Evolutionary conservation across 2,797 vertebrate genomes (phyloP).

Genomic region (Oreochromis mossambicus): DNA sequence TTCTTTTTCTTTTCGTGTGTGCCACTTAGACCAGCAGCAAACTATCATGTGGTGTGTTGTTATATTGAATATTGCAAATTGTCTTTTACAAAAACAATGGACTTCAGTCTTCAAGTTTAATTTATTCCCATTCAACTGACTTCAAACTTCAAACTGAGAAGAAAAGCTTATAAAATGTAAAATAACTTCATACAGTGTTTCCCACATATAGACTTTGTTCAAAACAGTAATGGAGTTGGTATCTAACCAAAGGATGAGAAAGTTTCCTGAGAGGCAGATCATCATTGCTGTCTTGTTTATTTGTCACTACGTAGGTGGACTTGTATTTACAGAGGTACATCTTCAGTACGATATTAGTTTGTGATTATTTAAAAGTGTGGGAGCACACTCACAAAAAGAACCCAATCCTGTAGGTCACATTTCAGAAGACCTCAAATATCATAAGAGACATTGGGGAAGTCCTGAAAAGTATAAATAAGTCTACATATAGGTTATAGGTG

Average conservation of each 20-base stretch:
- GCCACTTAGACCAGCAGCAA: neutral
- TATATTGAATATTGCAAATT: neutral
- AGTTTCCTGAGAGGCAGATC: neutral
- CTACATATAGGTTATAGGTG: neutral
- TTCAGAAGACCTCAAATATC: conserved; percentile 27
- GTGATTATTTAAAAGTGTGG: neutral
- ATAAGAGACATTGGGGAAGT: neutral
- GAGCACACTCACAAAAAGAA: neutral
- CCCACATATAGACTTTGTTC: neutral
- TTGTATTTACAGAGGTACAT: neutral
- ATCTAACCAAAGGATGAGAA: neutral
- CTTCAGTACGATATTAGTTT: neutral
- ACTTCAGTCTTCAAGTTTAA: neutral
- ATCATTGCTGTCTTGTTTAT: neutral
- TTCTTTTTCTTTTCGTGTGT: neutral
- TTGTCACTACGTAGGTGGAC: neutral
- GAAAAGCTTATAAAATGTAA: neutral
- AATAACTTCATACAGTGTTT: neutral
- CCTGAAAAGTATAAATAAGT: conserved; percentile 11
- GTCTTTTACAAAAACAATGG: neutral
- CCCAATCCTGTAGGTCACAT: neutral
- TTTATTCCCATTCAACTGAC: neutral
- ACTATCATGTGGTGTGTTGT: neutral
- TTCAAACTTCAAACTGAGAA: neutral
- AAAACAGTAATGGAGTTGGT: neutral